Conservation (phyloP, 2,888 invertebrate species). For the Amphipoea oculea region DNA sequence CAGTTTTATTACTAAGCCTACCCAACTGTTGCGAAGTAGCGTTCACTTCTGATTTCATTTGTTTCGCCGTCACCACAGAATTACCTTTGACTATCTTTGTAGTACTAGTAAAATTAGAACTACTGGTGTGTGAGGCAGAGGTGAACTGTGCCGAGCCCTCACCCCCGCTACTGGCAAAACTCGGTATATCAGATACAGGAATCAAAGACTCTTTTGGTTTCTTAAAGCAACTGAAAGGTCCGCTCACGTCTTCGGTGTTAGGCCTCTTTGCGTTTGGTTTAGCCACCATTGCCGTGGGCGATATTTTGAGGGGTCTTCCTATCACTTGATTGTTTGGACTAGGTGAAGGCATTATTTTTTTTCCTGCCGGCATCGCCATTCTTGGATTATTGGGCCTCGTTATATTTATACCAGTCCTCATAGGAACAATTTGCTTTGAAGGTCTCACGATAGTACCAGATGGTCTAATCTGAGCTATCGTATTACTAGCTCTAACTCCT, state of each 20-base stretch:
- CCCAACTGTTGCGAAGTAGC: constrained; percentile 80
- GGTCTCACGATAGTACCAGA: constrained; percentile 65
- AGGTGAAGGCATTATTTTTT: constrained; percentile 68
- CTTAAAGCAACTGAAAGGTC: constrained; percentile 85
- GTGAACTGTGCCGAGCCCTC: constrained; percentile 73
- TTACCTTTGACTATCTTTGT: constrained; percentile 81
- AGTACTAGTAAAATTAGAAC: constrained; percentile 77
- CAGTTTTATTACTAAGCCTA: constrained; percentile 79
- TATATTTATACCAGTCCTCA: constrained; percentile 69
- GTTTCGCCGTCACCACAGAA: constrained; percentile 77
- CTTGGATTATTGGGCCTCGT: constrained; percentile 72
- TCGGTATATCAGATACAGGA: constrained; percentile 74
- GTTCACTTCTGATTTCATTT: constrained; percentile 81
- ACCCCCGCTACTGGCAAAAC: constrained; percentile 65
- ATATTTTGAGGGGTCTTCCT: constrained; percentile 79
- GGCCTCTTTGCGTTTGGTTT: constrained; percentile 73
- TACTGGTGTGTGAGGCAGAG: constrained; percentile 77
- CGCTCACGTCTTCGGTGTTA: constrained; percentile 71
- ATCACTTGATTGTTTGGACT: constrained; percentile 67
- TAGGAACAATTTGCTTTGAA: constrained; percentile 75
- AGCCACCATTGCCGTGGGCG: constrained; percentile 75
- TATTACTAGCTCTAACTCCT: constrained; percentile 72
- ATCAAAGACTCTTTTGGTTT: constrained; percentile 84
- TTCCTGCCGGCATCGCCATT: constrained; percentile 66
- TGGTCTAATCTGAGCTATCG: constrained; percentile 66